Conservation (phyloP, 2,797 vertebrate genomes). For the Centroberyx gerrardi region DNA sequence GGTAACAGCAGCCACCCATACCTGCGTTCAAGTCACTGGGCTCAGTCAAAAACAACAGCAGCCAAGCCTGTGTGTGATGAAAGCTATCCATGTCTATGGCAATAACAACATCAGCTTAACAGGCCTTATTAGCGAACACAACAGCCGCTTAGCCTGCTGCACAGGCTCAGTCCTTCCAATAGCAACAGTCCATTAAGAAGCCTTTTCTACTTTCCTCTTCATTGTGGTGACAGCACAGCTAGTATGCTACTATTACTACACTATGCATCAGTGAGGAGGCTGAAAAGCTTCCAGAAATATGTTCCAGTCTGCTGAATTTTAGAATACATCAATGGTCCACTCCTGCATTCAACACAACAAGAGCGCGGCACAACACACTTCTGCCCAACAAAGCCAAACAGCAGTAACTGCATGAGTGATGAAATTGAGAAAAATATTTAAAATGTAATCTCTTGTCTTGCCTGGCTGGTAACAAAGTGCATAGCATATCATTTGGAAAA, state of each 20-base stretch:
- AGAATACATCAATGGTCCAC: background rate
- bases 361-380: background rate
- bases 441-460: background rate
- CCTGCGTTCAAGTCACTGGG: constrained; percentile 48
- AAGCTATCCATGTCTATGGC: constrained; percentile 53
- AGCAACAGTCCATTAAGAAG: constrained; percentile 49
- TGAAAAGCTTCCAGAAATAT: constrained; percentile 6
- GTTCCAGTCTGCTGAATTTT: background rate
- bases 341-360: background rate
- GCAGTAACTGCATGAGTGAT: background rate
- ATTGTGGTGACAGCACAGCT: background rate
- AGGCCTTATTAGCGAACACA: constrained; percentile 36
- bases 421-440: constrained; percentile 4
- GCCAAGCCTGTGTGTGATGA: constrained; percentile 61
- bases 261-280: background rate
- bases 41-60: constrained; percentile 74
- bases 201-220: background rate
- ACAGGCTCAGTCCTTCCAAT: constrained; percentile 14
- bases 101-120: constrained; percentile 50
- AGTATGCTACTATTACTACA: background rate
- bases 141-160: constrained; percentile 54
- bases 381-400: no score
- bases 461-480: no score
- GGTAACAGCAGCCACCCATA: constrained; percentile 54
- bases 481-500: no score